Conservation (phyloP, 2,888 invertebrate genomes). For the Enchytraeus crypticus region DNA sequence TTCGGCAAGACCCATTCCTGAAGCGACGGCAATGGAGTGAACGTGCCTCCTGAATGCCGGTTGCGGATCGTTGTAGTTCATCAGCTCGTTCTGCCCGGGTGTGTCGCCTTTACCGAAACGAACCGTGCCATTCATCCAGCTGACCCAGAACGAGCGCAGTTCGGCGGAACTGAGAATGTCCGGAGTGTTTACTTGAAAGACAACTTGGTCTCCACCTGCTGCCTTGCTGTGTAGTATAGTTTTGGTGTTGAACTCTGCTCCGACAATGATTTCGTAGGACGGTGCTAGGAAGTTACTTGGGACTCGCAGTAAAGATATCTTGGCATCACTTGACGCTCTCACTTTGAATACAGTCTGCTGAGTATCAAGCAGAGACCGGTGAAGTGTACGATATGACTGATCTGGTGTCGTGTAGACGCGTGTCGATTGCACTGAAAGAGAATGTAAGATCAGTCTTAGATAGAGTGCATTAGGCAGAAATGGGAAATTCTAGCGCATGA, state of each 20-base stretch:
- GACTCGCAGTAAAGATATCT: slow-evolving; percentile 2
- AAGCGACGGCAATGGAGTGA: neutral
- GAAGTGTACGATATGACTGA: neutral
- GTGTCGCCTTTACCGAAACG: slow-evolving; percentile 1
- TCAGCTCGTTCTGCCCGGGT: neutral
- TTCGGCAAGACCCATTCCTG: neutral
- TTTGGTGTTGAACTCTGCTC: slow-evolving; percentile 1
- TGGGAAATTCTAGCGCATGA: no score
- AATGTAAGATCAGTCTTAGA: neutral
- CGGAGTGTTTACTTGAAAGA: neutral
- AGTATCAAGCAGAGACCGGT: neutral
- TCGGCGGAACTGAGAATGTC: slow-evolving; percentile 1
- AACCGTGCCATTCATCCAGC: neutral
- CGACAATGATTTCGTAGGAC: slow-evolving; percentile 5
- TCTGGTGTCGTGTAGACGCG: neutral
- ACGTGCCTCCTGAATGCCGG: slow-evolving; percentile 3
- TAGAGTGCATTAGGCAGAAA: no score
- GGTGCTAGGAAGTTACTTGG: slow-evolving; percentile 2
- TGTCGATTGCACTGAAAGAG: neutral
- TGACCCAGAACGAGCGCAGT: slow-evolving; percentile 11
- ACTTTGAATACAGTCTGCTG: slow-evolving; percentile 1
- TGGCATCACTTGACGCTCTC: slow-evolving; percentile 3
- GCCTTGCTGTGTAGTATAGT: neutral
- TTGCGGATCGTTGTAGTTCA: slow-evolving; percentile 4
- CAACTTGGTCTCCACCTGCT: neutral